phyloP scores from a whole-genome alignment of 2,113 vertebrate species.

The Boulengeromyrus knoepffleri region DNA sequence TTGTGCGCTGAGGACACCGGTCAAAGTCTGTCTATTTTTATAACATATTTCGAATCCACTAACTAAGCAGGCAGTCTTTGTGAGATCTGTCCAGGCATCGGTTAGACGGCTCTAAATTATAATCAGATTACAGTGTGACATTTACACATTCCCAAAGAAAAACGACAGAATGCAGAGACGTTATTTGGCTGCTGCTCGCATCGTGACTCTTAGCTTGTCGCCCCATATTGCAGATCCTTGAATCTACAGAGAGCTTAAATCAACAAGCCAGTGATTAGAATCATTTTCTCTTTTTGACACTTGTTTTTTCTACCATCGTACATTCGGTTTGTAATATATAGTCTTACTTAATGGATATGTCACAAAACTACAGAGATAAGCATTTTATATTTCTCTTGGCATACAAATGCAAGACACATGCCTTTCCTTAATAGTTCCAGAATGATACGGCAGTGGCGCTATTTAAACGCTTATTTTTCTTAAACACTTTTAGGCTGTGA shows the following conservation, averaged over 20 bases:
- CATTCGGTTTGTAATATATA: background rate
- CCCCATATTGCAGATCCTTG: background rate
- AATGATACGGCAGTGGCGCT: background rate
- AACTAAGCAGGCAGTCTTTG: background rate
- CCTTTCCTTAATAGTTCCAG: background rate
- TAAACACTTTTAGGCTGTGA: background rate
- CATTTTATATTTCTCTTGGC: background rate
- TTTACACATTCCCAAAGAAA: slow-evolving; percentile 26
- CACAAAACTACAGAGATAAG: background rate
- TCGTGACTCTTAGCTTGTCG: slow-evolving; percentile 15
- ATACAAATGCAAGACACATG: background rate
- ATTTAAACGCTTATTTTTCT: background rate
- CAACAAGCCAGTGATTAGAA: background rate
- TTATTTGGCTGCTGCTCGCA: slow-evolving; percentile 37
- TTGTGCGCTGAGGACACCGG: background rate
- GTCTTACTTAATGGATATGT: background rate
- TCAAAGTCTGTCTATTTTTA: background rate
- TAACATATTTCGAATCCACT: background rate
- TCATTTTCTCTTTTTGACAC: background rate
- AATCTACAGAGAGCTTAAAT: background rate
- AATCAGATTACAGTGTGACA: slow-evolving; percentile 35
- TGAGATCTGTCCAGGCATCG: background rate
- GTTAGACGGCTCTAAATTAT: slow-evolving; percentile 27
- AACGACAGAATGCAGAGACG: slow-evolving; percentile 33
- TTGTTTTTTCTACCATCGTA: background rate